Conservation (phyloP, 2,113 vertebrate species). For the Lycocorax pyrrhopterus region DNA sequence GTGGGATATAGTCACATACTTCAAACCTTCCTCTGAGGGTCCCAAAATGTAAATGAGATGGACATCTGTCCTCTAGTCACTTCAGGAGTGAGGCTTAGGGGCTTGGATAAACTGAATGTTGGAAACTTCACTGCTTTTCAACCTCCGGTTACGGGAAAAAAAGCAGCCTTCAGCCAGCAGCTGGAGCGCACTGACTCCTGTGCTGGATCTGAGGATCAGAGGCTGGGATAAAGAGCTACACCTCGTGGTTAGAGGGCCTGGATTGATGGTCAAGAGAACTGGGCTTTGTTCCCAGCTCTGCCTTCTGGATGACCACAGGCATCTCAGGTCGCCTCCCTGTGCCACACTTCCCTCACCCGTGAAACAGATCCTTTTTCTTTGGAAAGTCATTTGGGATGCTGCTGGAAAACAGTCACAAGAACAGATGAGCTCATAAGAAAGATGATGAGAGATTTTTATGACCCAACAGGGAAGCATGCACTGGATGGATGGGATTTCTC, state of each 20-base stretch:
- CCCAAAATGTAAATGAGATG: neutral
- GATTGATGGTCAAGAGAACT: neutral
- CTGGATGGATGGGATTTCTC: neutral
- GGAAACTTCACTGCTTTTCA: neutral
- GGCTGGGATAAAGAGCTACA: neutral
- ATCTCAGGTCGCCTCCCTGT: neutral
- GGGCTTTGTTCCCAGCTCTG: neutral
- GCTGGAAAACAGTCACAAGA: neutral
- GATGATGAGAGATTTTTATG: neutral
- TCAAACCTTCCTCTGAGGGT: neutral
- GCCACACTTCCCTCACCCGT: rapidly evolving
- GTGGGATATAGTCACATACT: neutral
- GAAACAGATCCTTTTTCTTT: neutral
- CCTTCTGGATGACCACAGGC: neutral
- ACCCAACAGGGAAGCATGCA: neutral
- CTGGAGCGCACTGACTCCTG: neutral
- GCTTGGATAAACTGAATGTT: neutral
- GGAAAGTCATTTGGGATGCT: neutral
- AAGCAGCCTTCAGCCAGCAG: neutral
- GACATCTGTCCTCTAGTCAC: neutral
- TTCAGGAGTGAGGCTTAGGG: neutral
- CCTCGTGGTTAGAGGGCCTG: neutral
- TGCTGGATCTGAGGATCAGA: neutral
- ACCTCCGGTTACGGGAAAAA: rapidly evolving
- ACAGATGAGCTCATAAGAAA: neutral